phyloP scores from a whole-genome alignment of 1,140 invertebrate genomes.

The Pollicipes pollicipes region DNA sequence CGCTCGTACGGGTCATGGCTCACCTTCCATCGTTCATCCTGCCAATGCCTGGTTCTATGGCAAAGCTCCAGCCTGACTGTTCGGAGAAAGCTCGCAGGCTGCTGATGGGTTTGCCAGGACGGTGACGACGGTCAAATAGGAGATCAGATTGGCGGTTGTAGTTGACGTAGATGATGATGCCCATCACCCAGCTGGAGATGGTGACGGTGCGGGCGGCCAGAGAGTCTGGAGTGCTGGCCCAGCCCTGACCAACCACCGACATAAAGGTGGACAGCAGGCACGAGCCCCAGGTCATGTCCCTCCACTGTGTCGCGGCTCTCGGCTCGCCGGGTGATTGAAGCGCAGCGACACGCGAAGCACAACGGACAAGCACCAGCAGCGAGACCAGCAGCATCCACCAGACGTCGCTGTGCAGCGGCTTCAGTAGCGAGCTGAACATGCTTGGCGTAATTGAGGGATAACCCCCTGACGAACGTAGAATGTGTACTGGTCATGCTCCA shows the following conservation, averaged over 20 bases:
- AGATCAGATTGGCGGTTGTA: neutral
- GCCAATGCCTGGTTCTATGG: neutral
- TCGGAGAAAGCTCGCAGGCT: neutral
- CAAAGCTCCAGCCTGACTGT: neutral
- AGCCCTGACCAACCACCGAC: neutral
- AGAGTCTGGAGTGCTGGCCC: neutral
- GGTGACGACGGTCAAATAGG: neutral
- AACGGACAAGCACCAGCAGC: too few species aligned
- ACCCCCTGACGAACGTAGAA: too few species aligned
- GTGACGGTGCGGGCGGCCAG: neutral
- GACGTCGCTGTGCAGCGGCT: too few species aligned
- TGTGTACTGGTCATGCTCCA: too few species aligned
- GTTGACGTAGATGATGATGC: neutral
- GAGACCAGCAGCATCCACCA: too few species aligned
- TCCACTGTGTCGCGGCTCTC: too few species aligned
- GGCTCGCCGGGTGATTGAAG: too few species aligned
- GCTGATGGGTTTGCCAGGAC: neutral
- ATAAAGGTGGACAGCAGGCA: neutral
- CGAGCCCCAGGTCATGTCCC: too few species aligned
- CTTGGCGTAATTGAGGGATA: too few species aligned
- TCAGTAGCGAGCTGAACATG: too few species aligned
- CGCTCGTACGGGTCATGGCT: neutral
- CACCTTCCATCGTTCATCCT: neutral
- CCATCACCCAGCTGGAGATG: neutral
- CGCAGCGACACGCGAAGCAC: too few species aligned